Conservation (phyloP, 2,888 invertebrate species). For the Zhuqinia jingwanae region DNA sequence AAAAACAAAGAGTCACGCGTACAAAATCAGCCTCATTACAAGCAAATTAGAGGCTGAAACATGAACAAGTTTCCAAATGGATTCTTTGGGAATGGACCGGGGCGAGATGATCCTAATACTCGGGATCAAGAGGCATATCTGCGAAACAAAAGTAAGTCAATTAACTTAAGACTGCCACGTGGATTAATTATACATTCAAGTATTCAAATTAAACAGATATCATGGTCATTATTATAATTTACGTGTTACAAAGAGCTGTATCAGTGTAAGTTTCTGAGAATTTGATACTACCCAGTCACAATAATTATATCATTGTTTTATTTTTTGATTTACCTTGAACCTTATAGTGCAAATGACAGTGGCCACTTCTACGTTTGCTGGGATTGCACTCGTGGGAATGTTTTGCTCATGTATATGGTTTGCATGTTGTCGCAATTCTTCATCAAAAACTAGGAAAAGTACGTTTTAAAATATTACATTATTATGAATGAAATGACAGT, state of each 20-base stretch:
- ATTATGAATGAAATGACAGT: too few species aligned
- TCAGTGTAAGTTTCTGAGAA: too few species aligned
- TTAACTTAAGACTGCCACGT: background rate
- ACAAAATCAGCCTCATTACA: too few species aligned
- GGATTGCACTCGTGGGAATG: conserved; percentile 63
- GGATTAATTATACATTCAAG: too few species aligned
- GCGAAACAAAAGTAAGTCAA: conserved; percentile 44
- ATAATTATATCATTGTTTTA: background rate
- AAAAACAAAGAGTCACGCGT: background rate
- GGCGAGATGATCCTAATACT: conserved; percentile 31
- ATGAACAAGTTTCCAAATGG: conserved; percentile 51
- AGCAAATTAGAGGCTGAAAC: background rate
- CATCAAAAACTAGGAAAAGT: conserved; percentile 67
- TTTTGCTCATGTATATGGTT: conserved; percentile 69
- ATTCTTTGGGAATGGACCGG: conserved; percentile 57
- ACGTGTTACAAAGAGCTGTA: background rate
- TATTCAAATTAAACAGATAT: too few species aligned
- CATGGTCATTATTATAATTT: too few species aligned
- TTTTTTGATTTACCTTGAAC: conserved; percentile 20
- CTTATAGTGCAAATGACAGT: conserved; percentile 62
- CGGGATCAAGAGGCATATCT: conserved; percentile 50
- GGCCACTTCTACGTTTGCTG: conserved; percentile 67
- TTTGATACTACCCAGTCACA: background rate
- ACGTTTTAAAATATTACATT: conserved; percentile 28
- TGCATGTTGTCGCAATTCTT: conserved; percentile 53